phyloP scores from a whole-genome alignment of 2,113 vertebrate genomes.

The Spilogale gracilis region DNA sequence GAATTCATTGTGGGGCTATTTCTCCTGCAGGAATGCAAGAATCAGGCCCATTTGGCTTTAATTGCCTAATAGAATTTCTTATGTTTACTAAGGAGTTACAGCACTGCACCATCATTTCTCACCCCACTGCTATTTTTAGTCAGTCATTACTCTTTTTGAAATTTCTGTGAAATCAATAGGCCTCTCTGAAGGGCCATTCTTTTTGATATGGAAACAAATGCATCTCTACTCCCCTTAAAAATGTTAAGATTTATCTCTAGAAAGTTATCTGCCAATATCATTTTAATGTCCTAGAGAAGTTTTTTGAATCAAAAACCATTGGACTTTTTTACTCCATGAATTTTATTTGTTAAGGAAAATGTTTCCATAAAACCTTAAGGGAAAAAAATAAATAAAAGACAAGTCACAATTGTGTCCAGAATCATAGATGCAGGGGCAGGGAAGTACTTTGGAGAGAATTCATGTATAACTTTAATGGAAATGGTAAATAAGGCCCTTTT shows the following conservation, averaged over 20 bases:
- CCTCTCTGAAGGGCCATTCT: constrained; percentile 70
- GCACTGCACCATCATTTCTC: constrained; percentile 54
- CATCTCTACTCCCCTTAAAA: constrained; percentile 52
- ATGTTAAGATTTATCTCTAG: constrained; percentile 71
- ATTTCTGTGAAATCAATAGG: constrained; percentile 76
- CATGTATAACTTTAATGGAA: not conserved
- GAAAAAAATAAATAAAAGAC: not conserved
- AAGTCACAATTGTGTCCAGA: not conserved
- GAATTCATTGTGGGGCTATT: not conserved
- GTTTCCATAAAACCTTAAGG: not conserved
- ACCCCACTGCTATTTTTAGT: constrained; percentile 64
- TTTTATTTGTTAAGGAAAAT: constrained; percentile 59
- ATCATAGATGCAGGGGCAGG: not conserved
- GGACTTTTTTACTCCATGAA: constrained; percentile 23
- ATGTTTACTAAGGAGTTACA: constrained; percentile 70
- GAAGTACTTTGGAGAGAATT: not conserved
- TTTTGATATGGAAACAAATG: constrained; percentile 78
- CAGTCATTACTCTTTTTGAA: constrained; percentile 70
- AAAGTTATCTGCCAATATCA: constrained; percentile 67
- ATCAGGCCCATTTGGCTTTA: not conserved
- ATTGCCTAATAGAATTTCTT: constrained; percentile 63
- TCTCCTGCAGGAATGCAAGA: not conserved
- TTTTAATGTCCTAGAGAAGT: constrained; percentile 46
- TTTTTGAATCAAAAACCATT: constrained; percentile 57
- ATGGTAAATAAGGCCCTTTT: not conserved